Conservation (phyloP, 64 coral and sea anemone genomes). For the Anthopleura sola region DNA sequence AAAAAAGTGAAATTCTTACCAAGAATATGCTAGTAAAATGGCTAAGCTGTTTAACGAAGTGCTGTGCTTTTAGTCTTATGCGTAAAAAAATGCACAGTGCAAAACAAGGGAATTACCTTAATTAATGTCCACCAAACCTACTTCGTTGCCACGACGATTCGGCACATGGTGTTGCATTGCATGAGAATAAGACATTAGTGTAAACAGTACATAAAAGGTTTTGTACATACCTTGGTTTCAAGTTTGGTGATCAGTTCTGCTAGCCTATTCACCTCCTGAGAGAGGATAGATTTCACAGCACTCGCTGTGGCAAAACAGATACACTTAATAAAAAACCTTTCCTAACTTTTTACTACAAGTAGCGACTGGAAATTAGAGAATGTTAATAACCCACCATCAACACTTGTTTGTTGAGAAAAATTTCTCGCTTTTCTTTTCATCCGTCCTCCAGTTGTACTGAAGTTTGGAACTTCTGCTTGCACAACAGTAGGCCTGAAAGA, state of each 20-base stretch:
- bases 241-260: slow-evolving; percentile 59
- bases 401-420: slow-evolving; percentile 64
- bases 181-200: no score
- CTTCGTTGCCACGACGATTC: no score
- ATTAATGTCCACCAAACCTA: no score
- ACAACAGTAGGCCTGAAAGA: slow-evolving; percentile 26
- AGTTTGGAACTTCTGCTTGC: slow-evolving; percentile 56
- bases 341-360: no score
- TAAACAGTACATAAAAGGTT: background rate
- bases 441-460: slow-evolving; percentile 45
- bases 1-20: no score
- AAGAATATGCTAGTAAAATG: no score
- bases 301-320: slow-evolving; percentile 23
- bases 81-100: no score
- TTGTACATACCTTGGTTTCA: slow-evolving; percentile 55
- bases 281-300: slow-evolving; percentile 39
- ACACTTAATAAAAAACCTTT: background rate
- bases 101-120: no score
- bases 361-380: no score
- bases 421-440: slow-evolving; percentile 65
- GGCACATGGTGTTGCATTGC: no score
- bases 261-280: slow-evolving; percentile 57
- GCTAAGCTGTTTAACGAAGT: no score
- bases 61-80: no score
- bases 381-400: slow-evolving; percentile 67